Evolutionary conservation across 2,113 vertebrate species (phyloP).

Genomic region (Oryzias melastigma): DNA sequence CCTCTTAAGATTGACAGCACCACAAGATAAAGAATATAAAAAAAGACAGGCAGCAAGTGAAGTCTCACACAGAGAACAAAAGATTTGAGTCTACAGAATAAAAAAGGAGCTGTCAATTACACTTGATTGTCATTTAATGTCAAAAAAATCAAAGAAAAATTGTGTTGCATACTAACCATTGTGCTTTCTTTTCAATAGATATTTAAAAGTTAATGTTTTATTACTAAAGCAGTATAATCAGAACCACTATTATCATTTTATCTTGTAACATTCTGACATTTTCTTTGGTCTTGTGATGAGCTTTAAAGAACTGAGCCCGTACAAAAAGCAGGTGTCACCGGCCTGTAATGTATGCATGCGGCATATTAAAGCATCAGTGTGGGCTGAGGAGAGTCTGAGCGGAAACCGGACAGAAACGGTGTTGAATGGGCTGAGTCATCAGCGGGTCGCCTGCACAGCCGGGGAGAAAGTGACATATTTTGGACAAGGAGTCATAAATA

Average conservation of each 20-base stretch:
- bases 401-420: constrained; percentile 45
- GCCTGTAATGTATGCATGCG: constrained; percentile 15
- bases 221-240: constrained; percentile 36
- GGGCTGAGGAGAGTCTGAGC: constrained; percentile 34
- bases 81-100: no score
- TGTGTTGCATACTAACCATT: no score
- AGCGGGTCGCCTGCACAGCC: constrained; percentile 36
- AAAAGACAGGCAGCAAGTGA: no score
- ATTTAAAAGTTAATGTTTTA: not conserved
- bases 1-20: no score
- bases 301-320: constrained; percentile 30
- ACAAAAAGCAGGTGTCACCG: constrained; percentile 30
- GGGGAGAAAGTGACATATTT: constrained; percentile 52
- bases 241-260: constrained; percentile 20
- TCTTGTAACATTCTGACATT: constrained; percentile 28
- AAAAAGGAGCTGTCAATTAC: no score
- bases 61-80: no score
- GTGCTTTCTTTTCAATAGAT: no score
- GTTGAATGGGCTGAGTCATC: constrained; percentile 53
- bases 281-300: constrained; percentile 44
- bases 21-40: no score
- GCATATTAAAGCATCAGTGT: constrained; percentile 21
- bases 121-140: no score
- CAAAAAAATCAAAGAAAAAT: no score
- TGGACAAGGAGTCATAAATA: constrained; percentile 45